A percentile compares a stretch with the other conserved stretches of the same genome.
These are phyloP conservation scores for Psylliodes chrysocephalus DNA, from an alignment of 2,888 invertebrate genomes.

Conservation along the genomic window DNA sequence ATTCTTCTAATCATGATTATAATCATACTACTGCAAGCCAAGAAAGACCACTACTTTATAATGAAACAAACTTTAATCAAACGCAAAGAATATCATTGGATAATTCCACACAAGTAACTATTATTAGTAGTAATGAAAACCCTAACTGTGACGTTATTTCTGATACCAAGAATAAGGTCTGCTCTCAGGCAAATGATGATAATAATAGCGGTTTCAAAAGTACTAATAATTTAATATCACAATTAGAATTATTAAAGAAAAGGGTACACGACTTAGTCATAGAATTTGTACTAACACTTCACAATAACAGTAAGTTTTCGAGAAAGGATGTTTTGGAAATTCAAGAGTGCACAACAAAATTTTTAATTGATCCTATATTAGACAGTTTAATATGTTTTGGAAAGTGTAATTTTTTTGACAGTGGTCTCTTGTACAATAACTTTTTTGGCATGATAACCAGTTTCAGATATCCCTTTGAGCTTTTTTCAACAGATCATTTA, in stretches of 20 bases:
- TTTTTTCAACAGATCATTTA: slow-evolving; percentile 4
- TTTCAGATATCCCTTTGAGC: not conserved
- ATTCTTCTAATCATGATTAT: not conserved
- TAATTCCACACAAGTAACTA: not conserved
- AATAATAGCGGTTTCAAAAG: no score
- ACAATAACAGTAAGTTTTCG: slow-evolving; percentile 21
- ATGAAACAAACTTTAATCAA: no score
- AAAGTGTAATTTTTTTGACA: not conserved
- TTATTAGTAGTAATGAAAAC: no score
- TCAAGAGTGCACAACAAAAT: not conserved
- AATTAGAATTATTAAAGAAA: not conserved
- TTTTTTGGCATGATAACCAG: not conserved
- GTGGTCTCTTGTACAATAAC: not conserved
- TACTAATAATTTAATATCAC: not conserved
- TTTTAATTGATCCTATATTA: slow-evolving; percentile 4
- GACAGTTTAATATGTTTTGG: not conserved
- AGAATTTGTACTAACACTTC: slow-evolving; percentile 16
- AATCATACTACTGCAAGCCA: no score
- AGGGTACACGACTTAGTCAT: not conserved
- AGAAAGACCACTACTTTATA: no score
- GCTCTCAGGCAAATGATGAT: not conserved
- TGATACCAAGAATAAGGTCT: no score
- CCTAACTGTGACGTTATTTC: no score
- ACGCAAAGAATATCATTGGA: not conserved
- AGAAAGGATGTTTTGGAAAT: slow-evolving; percentile 25